Evolutionary conservation across 2,113 vertebrate genomes (phyloP).

Genomic region (Scomber colias): DNA sequence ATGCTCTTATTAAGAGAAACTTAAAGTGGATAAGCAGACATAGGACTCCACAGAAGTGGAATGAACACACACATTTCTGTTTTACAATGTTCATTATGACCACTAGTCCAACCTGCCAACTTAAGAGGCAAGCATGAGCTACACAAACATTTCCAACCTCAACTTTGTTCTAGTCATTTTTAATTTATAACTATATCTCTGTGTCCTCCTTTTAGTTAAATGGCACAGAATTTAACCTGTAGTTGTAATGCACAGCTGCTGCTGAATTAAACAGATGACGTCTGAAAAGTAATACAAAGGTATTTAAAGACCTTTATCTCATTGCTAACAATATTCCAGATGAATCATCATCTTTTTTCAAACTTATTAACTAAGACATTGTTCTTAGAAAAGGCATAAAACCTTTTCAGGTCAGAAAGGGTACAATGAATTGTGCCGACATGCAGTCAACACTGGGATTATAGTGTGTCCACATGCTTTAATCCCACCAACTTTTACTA

Average conservation of each 20-base stretch:
- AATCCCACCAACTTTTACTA: background rate
- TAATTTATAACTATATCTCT: background rate
- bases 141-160: conserved; percentile 1
- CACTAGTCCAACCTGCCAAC: background rate
- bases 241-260: no score
- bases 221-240: no score
- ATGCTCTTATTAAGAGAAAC: background rate
- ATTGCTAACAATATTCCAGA: background rate
- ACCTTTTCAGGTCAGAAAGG: no score
- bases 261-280: background rate
- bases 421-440: background rate
- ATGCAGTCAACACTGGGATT: background rate
- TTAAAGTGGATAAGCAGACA: background rate
- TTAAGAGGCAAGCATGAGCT: background rate
- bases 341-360: no score
- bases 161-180: background rate
- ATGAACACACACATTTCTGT: background rate
- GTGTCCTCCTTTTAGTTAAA: background rate
- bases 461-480: background rate
- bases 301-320: background rate
- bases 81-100: background rate
- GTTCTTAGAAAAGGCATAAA: background rate
- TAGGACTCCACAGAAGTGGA: no score
- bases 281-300: background rate
- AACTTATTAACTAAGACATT: background rate